Percentiles rank a stretch among this genome's conserved stretches.
Conservation (phyloP, 2,113 vertebrate species). For the Colius striatus region DNA sequence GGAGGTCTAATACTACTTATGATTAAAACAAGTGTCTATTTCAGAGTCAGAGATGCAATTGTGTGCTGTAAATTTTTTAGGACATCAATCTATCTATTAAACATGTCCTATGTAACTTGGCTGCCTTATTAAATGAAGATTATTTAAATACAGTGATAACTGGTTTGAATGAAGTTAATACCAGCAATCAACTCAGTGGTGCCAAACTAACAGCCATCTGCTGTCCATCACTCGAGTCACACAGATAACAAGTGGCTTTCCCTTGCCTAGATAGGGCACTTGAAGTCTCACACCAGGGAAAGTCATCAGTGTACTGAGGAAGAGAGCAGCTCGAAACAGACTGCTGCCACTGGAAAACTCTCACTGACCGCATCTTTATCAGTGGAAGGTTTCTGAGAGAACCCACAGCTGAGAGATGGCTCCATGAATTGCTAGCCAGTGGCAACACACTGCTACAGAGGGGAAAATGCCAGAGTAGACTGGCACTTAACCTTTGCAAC, state of each 20-base stretch:
- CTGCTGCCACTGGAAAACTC: not conserved
- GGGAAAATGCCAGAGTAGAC: not conserved
- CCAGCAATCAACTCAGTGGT: not conserved
- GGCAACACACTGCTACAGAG: not conserved
- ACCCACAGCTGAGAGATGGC: not conserved
- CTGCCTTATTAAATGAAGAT: not conserved
- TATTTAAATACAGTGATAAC: not conserved
- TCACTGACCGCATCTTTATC: not conserved
- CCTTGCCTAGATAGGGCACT: not conserved
- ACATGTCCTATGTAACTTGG: not conserved
- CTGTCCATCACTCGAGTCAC: not conserved
- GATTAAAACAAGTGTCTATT: not conserved
- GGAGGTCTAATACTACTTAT: not conserved
- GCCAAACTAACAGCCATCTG: not conserved
- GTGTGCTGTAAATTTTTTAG: not conserved
- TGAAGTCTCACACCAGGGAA: not conserved
- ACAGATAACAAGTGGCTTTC: rapidly evolving
- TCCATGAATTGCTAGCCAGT: not conserved
- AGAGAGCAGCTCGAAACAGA: not conserved
- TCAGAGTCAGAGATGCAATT: not conserved
- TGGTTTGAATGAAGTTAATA: not conserved
- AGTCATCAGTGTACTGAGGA: not conserved
- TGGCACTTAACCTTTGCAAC: not conserved
- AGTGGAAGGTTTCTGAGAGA: not conserved
- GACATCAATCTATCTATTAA: not conserved